Evolutionary conservation across 2,888 invertebrate species (phyloP).

Genomic region (Himalopsyche tibetana): DNA sequence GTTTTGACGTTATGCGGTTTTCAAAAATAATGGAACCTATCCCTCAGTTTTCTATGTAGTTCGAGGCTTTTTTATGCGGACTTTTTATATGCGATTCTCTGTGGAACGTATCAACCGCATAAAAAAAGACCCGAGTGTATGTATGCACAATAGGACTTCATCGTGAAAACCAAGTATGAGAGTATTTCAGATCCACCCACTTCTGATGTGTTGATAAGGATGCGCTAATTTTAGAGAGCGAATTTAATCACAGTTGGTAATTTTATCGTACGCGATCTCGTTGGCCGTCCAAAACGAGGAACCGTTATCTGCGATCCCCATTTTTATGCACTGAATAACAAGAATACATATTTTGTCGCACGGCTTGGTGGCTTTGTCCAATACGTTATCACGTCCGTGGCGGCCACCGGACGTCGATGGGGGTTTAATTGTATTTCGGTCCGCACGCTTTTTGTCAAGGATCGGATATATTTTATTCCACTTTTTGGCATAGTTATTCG

Average conservation of each 20-base stretch:
- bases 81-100: no score
- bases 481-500: background rate
- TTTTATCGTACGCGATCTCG: background rate
- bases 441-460: conserved; percentile 8
- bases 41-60: no score
- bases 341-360: conserved; percentile 55
- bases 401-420: conserved; percentile 17
- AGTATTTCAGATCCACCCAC: no score
- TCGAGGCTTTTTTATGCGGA: no score
- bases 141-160: no score
- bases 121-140: no score
- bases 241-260: background rate
- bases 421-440: conserved; percentile 5
- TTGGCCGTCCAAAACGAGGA: conserved; percentile 36
- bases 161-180: no score
- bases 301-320: conserved; percentile 57
- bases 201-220: background rate
- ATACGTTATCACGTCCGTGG: conserved; percentile 1
- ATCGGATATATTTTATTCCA: conserved; percentile 43
- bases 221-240: background rate
- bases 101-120: no score
- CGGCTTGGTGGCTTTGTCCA: conserved; percentile 55
- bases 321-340: conserved; percentile 63
- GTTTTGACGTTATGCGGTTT: no score
- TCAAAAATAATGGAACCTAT: no score